Conservation (phyloP, 2,888 invertebrate species). For the Archips crataeganus region DNA sequence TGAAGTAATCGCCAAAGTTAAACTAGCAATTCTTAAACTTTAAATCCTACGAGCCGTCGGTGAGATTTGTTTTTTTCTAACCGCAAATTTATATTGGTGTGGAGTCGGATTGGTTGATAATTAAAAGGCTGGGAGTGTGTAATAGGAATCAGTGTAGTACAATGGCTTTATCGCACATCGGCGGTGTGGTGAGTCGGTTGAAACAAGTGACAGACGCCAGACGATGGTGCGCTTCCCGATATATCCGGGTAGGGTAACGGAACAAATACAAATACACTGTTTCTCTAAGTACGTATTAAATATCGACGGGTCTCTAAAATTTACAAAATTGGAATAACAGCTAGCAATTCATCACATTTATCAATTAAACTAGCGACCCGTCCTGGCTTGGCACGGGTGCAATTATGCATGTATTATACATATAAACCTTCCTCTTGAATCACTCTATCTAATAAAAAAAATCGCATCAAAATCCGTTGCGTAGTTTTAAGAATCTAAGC, state of each 20-base stretch:
- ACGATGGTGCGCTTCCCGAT: neutral
- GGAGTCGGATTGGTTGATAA: constrained; percentile 53
- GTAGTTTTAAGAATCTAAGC: no score
- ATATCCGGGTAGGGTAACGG: neutral
- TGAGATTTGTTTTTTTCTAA: neutral
- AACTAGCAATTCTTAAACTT: neutral
- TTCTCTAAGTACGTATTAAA: no score
- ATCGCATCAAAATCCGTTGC: no score
- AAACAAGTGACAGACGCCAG: constrained; percentile 12
- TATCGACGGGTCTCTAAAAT: no score
- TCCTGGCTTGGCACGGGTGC: no score
- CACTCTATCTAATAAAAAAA: no score
- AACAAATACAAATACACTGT: neutral
- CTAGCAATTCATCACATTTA: no score
- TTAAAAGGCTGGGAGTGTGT: constrained; percentile 75
- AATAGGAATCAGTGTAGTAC: constrained; percentile 55
- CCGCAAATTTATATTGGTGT: neutral
- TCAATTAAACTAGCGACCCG: no score
- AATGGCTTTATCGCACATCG: constrained; percentile 53
- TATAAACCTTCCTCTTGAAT: no score
- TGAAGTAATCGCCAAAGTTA: constrained; percentile 38
- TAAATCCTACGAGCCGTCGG: neutral
- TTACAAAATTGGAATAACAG: no score
- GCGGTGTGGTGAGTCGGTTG: constrained; percentile 13
- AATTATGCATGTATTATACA: no score